Evolutionary conservation across 53 echinoderm and acorn worm genomes (phyloP).

Genomic region (Zoroaster sp.): DNA sequence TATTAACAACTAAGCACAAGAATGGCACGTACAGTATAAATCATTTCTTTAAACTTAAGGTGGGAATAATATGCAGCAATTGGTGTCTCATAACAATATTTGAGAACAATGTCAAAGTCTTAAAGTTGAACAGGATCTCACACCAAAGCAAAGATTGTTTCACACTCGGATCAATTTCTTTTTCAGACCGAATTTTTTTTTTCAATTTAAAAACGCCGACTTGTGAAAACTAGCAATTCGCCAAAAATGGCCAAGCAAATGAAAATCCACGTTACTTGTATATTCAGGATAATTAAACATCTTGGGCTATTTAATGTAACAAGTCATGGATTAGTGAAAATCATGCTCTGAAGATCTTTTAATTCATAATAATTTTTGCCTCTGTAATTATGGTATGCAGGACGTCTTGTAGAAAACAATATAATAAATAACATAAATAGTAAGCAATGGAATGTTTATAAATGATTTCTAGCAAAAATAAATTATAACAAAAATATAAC

Average conservation of each 20-base stretch:
- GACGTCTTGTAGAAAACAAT: background rate
- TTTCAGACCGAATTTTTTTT: background rate
- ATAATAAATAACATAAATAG: background rate
- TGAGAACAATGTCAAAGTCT: no score
- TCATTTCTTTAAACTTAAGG: background rate
- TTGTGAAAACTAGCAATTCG: background rate
- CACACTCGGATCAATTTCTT: background rate
- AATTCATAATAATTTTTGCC: background rate
- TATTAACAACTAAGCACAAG: slow-evolving; percentile 43
- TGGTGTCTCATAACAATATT: background rate
- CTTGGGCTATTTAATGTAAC: background rate
- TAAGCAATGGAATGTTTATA: slow-evolving; percentile 14
- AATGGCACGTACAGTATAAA: background rate
- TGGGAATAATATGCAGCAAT: background rate
- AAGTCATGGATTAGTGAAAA: background rate
- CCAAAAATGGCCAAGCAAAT: background rate
- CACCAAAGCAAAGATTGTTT: background rate
- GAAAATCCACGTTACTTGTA: no score
- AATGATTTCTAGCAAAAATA: background rate
- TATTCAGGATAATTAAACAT: no score
- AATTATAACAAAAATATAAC: background rate
- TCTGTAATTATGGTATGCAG: background rate
- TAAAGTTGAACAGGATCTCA: background rate
- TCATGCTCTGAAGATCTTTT: background rate
- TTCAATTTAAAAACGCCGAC: background rate